Base-by-base conservation (phyloP, 2,113 vertebrate genomes). In the Vidua chalybeata region DNA sequence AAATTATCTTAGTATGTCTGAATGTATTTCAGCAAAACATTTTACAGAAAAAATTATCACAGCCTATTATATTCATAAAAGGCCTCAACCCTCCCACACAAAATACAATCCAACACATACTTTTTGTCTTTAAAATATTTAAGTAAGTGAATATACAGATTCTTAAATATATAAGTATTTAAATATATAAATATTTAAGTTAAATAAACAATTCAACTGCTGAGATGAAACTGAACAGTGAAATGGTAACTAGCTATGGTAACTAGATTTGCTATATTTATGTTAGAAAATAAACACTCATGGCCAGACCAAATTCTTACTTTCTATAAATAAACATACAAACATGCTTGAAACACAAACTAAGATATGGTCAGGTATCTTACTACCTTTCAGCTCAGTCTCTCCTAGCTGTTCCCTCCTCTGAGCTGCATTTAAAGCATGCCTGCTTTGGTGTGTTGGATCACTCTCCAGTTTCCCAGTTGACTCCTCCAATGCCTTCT, bases 321-420 rank as follows among this genome's bases (percentile, higher is more conserved):
- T 18, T 28, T 68, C 14, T 3, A 9, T 9, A 48, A 81, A 84
- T 9, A 67, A 66, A 37, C 3, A 41, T 7, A 48, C 17, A 67
- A 33, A 67, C 20, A 13, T 24, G 62, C 21, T 8, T 52, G 49
- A 63, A 72, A 75, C 35, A 55, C 39, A 78, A 77, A 22, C 13
- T 35, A 61, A 87, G 13, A 10, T 17, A 45, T 1, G 8, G 12
- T 22, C 21, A 35, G 0, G 3, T 17, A 11, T 19, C 3, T 7
- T 18, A 54, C 8, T 89, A 99, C 99, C 99, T 98, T 98, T 97
- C 21, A 98, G 80, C 23, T 96, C 35, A 4, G 93, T 75, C 87
- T 99, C 99, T 79, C 99, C 99, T 13, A 99, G 97, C 91, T 97
- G 89, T 7, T 98, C 96, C 87, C 98, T 97, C 93, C 99, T 97